phyloP scores from a whole-genome alignment of 2,113 vertebrate species.

The Choloepus hoffmanni region DNA sequence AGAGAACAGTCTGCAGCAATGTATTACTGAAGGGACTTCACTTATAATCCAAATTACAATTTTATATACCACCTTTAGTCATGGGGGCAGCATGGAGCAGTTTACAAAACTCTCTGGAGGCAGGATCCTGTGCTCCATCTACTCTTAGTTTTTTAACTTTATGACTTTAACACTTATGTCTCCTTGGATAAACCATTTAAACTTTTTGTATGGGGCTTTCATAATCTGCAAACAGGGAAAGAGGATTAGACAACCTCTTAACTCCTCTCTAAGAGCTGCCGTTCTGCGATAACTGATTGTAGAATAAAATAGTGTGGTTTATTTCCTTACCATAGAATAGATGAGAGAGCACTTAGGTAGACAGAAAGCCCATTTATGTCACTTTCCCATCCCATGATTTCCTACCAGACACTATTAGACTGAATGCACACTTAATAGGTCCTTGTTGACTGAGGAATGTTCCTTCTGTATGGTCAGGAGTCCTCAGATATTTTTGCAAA shows the following conservation, averaged over 20 bases:
- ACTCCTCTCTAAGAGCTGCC: background rate
- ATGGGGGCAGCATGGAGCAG: background rate
- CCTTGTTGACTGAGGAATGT: background rate
- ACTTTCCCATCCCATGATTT: background rate
- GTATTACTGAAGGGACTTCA: background rate
- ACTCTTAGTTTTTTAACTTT: background rate
- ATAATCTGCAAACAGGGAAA: background rate
- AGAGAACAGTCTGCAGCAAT: background rate
- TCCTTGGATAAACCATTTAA: background rate
- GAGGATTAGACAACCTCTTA: background rate
- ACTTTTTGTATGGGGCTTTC: background rate
- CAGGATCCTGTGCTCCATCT: background rate
- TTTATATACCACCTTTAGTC: background rate
- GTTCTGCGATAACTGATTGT: background rate
- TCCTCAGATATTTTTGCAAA: conserved; percentile 2
- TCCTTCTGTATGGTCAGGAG: background rate
- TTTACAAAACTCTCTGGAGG: background rate
- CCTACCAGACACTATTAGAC: background rate
- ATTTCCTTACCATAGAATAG: background rate
- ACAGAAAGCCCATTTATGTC: background rate
- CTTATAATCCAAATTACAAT: background rate
- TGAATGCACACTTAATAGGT: background rate
- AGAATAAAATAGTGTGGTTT: background rate
- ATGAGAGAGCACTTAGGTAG: background rate
- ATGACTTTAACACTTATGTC: background rate